Evolutionary conservation across 2,888 invertebrate genomes (phyloP), one percentile per base, ranked within the genome.

Genomic region (Drosophila affinis): DNA sequence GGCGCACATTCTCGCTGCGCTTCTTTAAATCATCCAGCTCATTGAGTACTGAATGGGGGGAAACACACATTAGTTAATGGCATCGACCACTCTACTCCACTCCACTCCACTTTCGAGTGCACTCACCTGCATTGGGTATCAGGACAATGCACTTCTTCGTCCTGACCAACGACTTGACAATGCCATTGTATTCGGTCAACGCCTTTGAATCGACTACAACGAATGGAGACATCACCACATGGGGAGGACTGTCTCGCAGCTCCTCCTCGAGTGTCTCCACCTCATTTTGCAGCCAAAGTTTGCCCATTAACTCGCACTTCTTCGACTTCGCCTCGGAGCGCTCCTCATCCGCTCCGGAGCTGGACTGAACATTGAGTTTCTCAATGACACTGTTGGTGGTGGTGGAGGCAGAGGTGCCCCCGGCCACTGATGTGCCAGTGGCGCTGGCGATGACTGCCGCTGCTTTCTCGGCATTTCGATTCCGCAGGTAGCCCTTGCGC

Each of bases 1-100:
- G 97, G 58, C 98, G 94, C 0, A 98, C 98, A 75, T 95, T 94
- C 76, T 95, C 95, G 86, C 96, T 96, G 78, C 96, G 96, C 70
- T 96, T 96, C 93, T 98, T 98, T 84, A 97, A 92, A 83, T 97
- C 96, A 91, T 98, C 98, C 90, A 98, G 92, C 75, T 96, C 96
- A 83, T 96, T 97, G 64, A 98, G 94, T 75, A 98, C 98, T 98
- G 92, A 1, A 39, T 39, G 39, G 39, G 39, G 39, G 6, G n/a
- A 14, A 39, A 39, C 39, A 39, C 39, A 14, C 1, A 44, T 48
- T 27, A n/a, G 12, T 9, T 6, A 45, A 9, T 57, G 17, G 4
- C 34, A 29, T 12, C 10, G 18, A 7, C 18, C 44, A 21, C 9
- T 27, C 12, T 0, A 5, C 17, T 3, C 27, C 7, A 24, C n/a